These are phyloP conservation scores for Chrysopa pallens DNA, from an alignment of 1,140 invertebrate species.

Conservation along the genomic window DNA sequence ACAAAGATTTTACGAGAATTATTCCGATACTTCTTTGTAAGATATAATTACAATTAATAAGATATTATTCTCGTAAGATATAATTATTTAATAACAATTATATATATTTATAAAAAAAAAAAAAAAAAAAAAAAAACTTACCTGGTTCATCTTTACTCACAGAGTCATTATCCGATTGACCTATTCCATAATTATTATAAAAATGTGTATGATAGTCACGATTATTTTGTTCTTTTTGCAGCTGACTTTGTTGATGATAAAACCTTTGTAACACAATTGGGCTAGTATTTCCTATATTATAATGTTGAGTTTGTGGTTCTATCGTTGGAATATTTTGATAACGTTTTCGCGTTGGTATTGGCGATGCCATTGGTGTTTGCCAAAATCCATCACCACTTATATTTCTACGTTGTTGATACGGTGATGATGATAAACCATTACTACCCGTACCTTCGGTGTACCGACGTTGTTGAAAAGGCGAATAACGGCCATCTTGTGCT, in stretches of 20 bases:
- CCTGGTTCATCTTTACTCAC: slow-evolving; percentile 13
- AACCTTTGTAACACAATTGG: slow-evolving; percentile 41
- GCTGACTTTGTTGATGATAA: slow-evolving; percentile 40
- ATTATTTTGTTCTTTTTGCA: slow-evolving; percentile 13
- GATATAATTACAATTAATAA: no score
- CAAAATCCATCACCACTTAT: slow-evolving; percentile 5
- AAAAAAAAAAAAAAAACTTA: slow-evolving; percentile 7
- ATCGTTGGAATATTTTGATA: slow-evolving; percentile 6
- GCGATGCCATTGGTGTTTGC: slow-evolving; percentile 15
- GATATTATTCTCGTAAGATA: no score
- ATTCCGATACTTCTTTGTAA: no score
- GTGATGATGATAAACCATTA: slow-evolving; percentile 7
- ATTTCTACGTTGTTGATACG: slow-evolving; percentile 4
- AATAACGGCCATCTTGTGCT: slow-evolving; percentile 5
- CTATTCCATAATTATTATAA: slow-evolving; percentile 7
- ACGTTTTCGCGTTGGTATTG: slow-evolving; percentile 12
- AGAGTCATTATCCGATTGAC: slow-evolving; percentile 5
- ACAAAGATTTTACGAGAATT: no score
- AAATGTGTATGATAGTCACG: slow-evolving; percentile 10
- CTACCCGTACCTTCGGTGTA: slow-evolving; percentile 4
- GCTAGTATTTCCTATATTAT: slow-evolving; percentile 31
- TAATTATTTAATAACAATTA: no score
- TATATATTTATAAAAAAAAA: no score
- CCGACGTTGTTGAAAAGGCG: slow-evolving; percentile 9
- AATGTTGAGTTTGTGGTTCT: slow-evolving; percentile 14